phyloP scores from a whole-genome alignment of 2,888 invertebrate species.

The Lycocerus yunnanus region DNA sequence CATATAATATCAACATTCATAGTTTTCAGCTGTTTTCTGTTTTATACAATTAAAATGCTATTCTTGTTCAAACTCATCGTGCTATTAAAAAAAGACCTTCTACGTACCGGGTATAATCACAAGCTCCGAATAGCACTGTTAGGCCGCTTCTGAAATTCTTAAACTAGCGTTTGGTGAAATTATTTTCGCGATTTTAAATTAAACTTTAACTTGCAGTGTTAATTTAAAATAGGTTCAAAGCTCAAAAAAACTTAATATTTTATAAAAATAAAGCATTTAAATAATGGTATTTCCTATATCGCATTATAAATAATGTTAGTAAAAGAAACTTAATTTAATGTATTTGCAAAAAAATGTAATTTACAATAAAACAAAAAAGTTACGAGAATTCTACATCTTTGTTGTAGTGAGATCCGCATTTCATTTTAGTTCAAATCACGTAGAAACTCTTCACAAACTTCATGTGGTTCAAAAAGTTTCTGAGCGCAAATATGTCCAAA shows the following conservation, averaged over 20 bases:
- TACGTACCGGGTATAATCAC: too few relatives aligned
- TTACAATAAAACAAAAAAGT: conserved; percentile 32
- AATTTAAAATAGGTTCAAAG: not conserved
- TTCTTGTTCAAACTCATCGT: too few relatives aligned
- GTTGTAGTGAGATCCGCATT: conserved; percentile 35
- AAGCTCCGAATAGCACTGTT: too few relatives aligned
- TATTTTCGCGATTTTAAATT: too few relatives aligned
- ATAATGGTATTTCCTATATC: not conserved
- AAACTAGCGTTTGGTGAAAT: too few relatives aligned
- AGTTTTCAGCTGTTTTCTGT: too few relatives aligned
- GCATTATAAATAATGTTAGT: not conserved
- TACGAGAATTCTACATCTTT: conserved; percentile 35
- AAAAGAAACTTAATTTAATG: conserved; percentile 17
- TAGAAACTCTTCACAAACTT: conserved; percentile 42
- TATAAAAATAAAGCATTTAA: not conserved
- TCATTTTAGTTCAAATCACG: conserved; percentile 41
- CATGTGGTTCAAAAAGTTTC: conserved; percentile 45
- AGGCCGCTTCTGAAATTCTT: too few relatives aligned
- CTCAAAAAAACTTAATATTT: not conserved
- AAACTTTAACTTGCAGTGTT: not conserved
- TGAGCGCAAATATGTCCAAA: conserved; percentile 44
- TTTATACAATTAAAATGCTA: too few relatives aligned
- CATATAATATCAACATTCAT: too few relatives aligned
- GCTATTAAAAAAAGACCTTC: too few relatives aligned
- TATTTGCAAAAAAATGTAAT: conserved; percentile 26